These are phyloP conservation scores for Buathra laborator DNA, from an alignment of 2,888 invertebrate species.

Conservation along the genomic window DNA sequence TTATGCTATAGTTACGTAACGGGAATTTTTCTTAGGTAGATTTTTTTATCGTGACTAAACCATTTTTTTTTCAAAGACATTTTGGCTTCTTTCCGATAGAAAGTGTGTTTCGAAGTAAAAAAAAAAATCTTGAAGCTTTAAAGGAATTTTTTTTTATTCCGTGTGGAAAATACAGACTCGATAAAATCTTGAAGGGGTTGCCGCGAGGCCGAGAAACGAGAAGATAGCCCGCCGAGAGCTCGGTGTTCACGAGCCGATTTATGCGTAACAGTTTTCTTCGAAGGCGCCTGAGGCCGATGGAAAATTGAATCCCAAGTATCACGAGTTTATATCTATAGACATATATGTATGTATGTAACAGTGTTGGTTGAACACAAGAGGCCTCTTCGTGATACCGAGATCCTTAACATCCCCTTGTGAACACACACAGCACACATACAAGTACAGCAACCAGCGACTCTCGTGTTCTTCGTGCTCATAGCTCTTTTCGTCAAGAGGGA, in stretches of 20 bases:
- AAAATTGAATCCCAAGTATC: conserved; percentile 64
- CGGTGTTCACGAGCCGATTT: conserved; percentile 46
- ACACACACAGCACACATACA: no score
- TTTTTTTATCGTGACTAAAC: neutral
- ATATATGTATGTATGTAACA: neutral
- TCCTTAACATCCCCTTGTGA: conserved; percentile 23
- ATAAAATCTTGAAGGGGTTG: conserved; percentile 4
- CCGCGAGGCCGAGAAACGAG: conserved; percentile 15
- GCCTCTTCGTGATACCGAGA: conserved; percentile 26
- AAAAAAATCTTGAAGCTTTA: neutral
- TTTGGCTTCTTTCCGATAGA: no score
- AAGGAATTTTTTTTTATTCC: neutral
- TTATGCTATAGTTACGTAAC: neutral
- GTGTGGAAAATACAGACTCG: neutral
- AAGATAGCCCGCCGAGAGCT: conserved; percentile 14
- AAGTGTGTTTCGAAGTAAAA: neutral
- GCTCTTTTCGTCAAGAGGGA: conserved; percentile 25
- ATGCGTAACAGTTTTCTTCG: conserved; percentile 39
- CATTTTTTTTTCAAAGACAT: neutral
- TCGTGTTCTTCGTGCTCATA: neutral
- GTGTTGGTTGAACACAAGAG: neutral
- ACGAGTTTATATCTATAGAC: neutral
- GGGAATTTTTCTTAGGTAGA: neutral
- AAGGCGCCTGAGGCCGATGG: conserved; percentile 47
- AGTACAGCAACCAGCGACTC: no score